A percentile compares a stretch with the other conserved stretches of the same genome.
phyloP scores from a whole-genome alignment of 2,113 vertebrate genomes.

The Turnix velox region DNA sequence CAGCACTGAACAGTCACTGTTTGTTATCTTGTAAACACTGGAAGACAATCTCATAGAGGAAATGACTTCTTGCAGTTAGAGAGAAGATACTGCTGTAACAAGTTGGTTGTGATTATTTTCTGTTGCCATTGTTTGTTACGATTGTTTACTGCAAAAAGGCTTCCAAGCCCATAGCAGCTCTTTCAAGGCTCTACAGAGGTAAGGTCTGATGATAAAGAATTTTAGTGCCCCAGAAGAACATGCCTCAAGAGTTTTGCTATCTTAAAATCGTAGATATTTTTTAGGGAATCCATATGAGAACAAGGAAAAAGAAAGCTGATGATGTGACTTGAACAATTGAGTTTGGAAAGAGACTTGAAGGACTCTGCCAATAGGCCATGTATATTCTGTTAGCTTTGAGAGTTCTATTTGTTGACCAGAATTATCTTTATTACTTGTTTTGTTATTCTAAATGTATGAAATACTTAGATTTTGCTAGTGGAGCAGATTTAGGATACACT shows the following conservation, averaged over 20 bases:
- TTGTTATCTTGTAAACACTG: constrained; percentile 21
- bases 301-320: neutral
- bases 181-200: neutral
- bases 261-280: neutral
- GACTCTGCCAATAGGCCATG: neutral
- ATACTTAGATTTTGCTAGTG: neutral
- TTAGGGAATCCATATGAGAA: neutral
- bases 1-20: neutral
- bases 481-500: neutral
- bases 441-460: neutral
- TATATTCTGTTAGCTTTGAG: neutral
- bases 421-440: neutral
- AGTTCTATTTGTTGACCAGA: neutral
- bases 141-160: neutral
- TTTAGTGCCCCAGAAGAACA: neutral
- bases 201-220: neutral
- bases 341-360: neutral
- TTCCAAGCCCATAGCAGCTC: neutral
- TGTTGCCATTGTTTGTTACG: neutral
- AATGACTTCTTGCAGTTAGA: neutral
- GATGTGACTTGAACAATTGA: neutral
- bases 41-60: neutral
- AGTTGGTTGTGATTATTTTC: neutral
- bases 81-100: neutral
- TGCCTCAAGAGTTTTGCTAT: too few relatives aligned